These are phyloP conservation scores for Adelognathus sp. DNA, from an alignment of 2,888 invertebrate genomes.

Conservation along the genomic window DNA sequence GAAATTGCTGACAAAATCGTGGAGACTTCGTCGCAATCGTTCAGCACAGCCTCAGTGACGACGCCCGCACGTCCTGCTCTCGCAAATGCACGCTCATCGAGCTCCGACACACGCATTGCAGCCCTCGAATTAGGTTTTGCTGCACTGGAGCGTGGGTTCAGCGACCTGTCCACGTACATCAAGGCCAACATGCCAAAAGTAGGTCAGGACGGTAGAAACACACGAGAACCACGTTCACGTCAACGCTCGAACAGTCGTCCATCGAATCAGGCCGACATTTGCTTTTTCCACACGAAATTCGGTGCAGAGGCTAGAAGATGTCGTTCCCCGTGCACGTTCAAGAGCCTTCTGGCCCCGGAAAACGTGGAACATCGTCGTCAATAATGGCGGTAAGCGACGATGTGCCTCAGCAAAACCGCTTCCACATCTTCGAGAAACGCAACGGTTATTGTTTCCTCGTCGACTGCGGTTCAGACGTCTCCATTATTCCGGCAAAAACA, in stretches of 20 bases:
- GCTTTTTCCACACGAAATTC: background rate
- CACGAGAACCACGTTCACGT: too few relatives aligned
- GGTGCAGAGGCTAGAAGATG: background rate
- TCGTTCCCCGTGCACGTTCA: background rate
- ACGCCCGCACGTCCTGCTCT: too few relatives aligned
- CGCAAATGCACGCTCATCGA: too few relatives aligned
- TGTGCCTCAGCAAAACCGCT: slow-evolving; percentile 8
- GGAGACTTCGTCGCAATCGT: background rate
- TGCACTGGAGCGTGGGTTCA: too few relatives aligned
- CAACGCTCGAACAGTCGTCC: too few relatives aligned
- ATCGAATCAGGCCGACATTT: too few relatives aligned
- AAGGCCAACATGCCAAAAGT: too few relatives aligned
- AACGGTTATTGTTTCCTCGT: slow-evolving; percentile 24
- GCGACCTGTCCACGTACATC: too few relatives aligned
- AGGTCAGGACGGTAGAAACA: too few relatives aligned
- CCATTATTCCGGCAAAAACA: slow-evolving; percentile 15
- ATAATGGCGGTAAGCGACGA: slow-evolving; percentile 40
- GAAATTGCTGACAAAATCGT: background rate
- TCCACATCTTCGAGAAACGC: slow-evolving; percentile 23
- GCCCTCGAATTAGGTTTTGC: too few relatives aligned
- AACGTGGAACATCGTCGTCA: slow-evolving; percentile 3
- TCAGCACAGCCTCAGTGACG: background rate
- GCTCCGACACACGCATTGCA: too few relatives aligned
- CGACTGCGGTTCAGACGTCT: slow-evolving; percentile 44
- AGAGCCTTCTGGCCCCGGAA: slow-evolving; percentile 15